These are phyloP conservation scores for Noctua comes DNA, from an alignment of 2,888 invertebrate genomes.

Conservation along the genomic window DNA sequence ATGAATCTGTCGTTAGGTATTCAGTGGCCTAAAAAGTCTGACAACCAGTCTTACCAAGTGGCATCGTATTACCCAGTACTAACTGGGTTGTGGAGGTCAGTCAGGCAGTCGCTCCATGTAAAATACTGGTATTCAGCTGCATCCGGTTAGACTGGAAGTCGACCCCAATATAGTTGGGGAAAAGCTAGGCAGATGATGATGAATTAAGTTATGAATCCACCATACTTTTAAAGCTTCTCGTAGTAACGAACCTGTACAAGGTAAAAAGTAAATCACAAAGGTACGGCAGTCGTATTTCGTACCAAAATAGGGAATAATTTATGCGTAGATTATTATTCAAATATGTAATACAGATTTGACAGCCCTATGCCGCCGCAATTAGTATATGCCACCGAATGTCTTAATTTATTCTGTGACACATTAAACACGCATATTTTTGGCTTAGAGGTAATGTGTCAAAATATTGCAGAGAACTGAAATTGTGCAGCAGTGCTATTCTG, in stretches of 20 bases:
- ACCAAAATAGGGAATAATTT: constrained; percentile 26
- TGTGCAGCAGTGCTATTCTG: no score
- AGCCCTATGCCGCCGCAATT: constrained; percentile 27
- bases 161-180: no score
- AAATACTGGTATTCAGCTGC: no score
- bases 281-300: constrained; percentile 9
- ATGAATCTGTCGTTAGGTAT: neutral
- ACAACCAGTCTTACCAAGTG: no score
- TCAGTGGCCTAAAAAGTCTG: no score
- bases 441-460: constrained; percentile 18
- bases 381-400: constrained; percentile 19
- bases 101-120: no score
- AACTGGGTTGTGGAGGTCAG: no score
- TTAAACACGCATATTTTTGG: constrained; percentile 32
- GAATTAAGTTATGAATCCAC: neutral
- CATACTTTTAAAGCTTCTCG: neutral
- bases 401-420: constrained; percentile 44
- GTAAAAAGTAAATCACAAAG: constrained; percentile 18
- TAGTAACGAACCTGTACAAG: neutral
- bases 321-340: constrained; percentile 39
- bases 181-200: no score
- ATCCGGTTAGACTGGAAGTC: no score
- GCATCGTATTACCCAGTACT: no score
- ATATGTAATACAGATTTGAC: constrained; percentile 45
- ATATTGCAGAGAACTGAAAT: neutral